Conservation (phyloP, 1,140 invertebrate genomes). For the Trachelipus rathkii region DNA sequence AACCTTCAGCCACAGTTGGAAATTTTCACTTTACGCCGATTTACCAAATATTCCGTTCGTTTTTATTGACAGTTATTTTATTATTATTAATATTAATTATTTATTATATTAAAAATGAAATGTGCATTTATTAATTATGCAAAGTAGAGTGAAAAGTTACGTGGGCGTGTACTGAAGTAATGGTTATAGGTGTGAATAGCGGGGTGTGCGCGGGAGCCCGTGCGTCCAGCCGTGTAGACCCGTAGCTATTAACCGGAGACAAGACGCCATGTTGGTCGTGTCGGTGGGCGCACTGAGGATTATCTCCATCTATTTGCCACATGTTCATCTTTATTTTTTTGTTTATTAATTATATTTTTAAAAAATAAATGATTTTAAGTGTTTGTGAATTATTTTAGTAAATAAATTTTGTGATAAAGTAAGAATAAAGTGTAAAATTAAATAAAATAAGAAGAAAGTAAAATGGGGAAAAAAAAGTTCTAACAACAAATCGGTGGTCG, state of each 20-base stretch:
- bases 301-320: constrained; percentile 47
- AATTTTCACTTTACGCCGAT: not conserved
- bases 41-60: not conserved
- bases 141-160: not conserved
- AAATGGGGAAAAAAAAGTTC: constrained; percentile 6
- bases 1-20: not conserved
- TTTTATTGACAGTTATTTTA: not conserved
- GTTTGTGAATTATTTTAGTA: not conserved
- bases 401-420: constrained; percentile 17
- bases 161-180: constrained; percentile 14
- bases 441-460: not conserved
- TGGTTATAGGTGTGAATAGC: constrained; percentile 45
- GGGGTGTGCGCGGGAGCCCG: constrained; percentile 44
- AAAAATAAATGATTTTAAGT: not conserved
- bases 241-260: constrained; percentile 47
- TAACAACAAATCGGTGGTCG: constrained; percentile 16
- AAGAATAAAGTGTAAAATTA: constrained; percentile 9
- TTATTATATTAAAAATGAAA: not conserved
- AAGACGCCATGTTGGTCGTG: constrained; percentile 46
- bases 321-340: constrained; percentile 40
- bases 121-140: not conserved
- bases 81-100: not conserved
- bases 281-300: constrained; percentile 43
- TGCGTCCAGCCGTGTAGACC: constrained; percentile 45
- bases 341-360: constrained; percentile 12